Percentiles rank a stretch among this genome's conserved stretches.
Evolutionary conservation across 2,888 invertebrate genomes (phyloP).

Genomic region (Campoletis raptor): DNA sequence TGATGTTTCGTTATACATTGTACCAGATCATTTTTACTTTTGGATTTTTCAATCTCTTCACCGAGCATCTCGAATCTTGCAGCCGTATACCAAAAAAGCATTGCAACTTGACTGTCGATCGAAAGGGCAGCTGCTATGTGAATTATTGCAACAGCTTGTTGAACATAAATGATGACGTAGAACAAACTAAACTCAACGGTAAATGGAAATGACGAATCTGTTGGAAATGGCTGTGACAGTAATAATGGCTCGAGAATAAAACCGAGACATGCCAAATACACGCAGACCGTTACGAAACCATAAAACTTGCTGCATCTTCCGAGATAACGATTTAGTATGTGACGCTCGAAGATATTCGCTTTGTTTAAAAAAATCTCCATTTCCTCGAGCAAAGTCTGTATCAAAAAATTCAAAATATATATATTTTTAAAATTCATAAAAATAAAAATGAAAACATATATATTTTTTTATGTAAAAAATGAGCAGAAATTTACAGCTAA

Average conservation of each 20-base stretch:
- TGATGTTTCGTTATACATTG: slow-evolving; percentile 74
- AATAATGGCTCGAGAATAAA: slow-evolving; percentile 75
- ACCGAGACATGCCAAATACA: slow-evolving; percentile 66
- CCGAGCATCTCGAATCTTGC: slow-evolving; percentile 77
- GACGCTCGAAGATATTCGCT: slow-evolving; percentile 68
- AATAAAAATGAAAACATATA: no score
- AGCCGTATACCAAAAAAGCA: slow-evolving; percentile 76
- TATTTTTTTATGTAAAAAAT: no score
- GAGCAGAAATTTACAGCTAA: no score
- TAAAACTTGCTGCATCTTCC: slow-evolving; percentile 74
- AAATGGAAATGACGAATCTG: slow-evolving; percentile 79
- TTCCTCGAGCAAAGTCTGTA: slow-evolving; percentile 60
- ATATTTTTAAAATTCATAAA: no score
- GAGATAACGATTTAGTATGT: slow-evolving; percentile 74
- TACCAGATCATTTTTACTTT: slow-evolving; percentile 62
- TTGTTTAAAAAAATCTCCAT: slow-evolving; percentile 64
- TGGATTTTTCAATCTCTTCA: slow-evolving; percentile 61
- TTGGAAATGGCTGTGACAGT: slow-evolving; percentile 74
- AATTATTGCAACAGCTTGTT: slow-evolving; percentile 73
- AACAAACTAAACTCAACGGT: slow-evolving; percentile 66
- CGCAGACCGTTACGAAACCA: slow-evolving; percentile 67
- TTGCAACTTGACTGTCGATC: slow-evolving; percentile 75
- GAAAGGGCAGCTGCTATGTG: slow-evolving; percentile 72
- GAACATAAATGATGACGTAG: slow-evolving; percentile 71
- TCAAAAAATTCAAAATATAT: background rate